Evolutionary conservation across 2,113 vertebrate genomes (phyloP), one percentile per base, ranked within the genome.

Genomic region (Solea senegalensis): DNA sequence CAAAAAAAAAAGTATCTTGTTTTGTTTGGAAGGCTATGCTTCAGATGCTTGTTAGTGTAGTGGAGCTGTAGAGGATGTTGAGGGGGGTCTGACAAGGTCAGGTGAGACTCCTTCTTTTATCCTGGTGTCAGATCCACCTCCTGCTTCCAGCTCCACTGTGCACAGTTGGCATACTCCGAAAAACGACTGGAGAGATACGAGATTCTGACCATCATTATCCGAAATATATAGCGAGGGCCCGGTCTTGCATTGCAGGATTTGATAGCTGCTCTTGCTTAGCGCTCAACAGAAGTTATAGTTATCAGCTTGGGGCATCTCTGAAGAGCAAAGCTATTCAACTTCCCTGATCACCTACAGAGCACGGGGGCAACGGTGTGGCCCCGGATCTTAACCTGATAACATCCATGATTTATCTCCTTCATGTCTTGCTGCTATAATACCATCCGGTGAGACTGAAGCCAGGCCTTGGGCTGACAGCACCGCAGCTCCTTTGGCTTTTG

Each of bases 391-490:
- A 76, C 74, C 79, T 69, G 85, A 92, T 92, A 85, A 78, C 72
- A 85, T 66, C 54, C 0, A 55, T 79, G 84, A 89, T 92, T 91
- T 81, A 89, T 92, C 86, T 90, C 72, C 61, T 80, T 80, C 83
- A 44, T 90, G 90, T 85, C 89, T 89, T 86, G 87, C 76, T 67
- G 82, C 77, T 73, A 58, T 75, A 80, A 86, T 11, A 55, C 55
- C 50, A 73, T 62, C 78, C 16, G 60, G 59, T 72, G 75, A 88
- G 74, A 76, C 58, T 56, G 78, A 49, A 43, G 67, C 50, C 45
- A 15, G 74, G 76, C 43, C 46, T 15, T 16, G 50, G 21, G 50
- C 65, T 66, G 71, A 72, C 66, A 85, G 76, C 66, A 65, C 76
- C 68, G 21, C 41, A 44, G 74, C 66, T 67, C 41, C 69, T 69